phyloP scores from a whole-genome alignment of 2,888 invertebrate species.

The Agrypnus murinus region DNA sequence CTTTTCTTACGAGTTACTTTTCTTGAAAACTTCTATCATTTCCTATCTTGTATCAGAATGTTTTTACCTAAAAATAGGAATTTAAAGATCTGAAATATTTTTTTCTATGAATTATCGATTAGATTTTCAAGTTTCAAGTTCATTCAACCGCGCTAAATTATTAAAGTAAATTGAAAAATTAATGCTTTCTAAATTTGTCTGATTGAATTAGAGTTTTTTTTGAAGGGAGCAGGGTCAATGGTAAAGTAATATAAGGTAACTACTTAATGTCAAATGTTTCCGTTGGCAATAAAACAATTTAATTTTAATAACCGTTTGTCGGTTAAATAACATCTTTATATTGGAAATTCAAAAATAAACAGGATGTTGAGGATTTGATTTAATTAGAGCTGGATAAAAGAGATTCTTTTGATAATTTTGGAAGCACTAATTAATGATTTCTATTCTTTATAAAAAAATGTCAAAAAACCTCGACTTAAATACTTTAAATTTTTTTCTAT shows the following conservation, averaged over 20 bases:
- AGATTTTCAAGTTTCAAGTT: slow-evolving; percentile 38
- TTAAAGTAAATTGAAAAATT: slow-evolving; percentile 43
- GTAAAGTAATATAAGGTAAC: background rate
- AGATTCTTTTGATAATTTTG: no score
- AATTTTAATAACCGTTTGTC: no score
- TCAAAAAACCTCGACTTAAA: no score
- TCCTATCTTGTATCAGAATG: background rate
- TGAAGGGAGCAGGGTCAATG: slow-evolving; percentile 15
- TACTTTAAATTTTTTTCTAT: no score
- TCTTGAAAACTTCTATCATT: slow-evolving; percentile 4
- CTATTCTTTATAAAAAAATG: no score
- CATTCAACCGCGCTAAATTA: slow-evolving; percentile 39
- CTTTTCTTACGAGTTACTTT: background rate
- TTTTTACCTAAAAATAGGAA: background rate
- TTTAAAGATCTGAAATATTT: background rate
- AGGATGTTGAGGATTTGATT: no score
- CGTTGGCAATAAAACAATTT: no score
- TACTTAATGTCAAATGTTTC: no score
- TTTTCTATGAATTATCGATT: slow-evolving; percentile 9
- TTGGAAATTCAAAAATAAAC: no score
- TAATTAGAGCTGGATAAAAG: no score
- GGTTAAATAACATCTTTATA: no score
- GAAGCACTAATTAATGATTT: no score
- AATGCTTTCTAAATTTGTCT: slow-evolving; percentile 24
- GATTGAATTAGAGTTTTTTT: slow-evolving; percentile 16